A percentile compares a stretch with the other conserved stretches of the same genome.
Conservation (phyloP, 37 sponge, comb jelly and placozoan genomes). For the Hormiphora californensis region DNA sequence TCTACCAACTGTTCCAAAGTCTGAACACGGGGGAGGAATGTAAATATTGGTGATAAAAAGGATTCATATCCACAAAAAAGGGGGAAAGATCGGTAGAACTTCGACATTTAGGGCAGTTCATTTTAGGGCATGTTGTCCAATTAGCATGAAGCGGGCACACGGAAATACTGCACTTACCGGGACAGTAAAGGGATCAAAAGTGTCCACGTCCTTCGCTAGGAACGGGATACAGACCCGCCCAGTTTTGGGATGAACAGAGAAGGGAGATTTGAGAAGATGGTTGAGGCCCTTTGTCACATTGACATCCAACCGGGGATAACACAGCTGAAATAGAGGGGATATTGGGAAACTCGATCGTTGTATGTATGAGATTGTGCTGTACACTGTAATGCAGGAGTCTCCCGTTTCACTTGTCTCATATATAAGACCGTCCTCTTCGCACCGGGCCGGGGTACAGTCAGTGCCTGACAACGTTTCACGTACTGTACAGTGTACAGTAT, state of each 20-base stretch:
- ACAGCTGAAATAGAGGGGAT: constrained; percentile 66
- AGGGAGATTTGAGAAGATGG: constrained; percentile 95
- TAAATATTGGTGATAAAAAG: not conserved
- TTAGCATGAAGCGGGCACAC: not conserved
- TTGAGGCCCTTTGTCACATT: constrained; percentile 96
- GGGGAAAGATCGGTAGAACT: no score
- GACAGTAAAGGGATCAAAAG: constrained; percentile 80
- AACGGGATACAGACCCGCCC: constrained; percentile 95
- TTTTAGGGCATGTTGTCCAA: no score
- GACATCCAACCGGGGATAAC: constrained; percentile 89
- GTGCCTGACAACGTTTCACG: not conserved
- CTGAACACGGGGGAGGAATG: not conserved
- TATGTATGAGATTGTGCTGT: no score
- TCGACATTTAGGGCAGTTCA: no score
- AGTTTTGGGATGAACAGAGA: constrained; percentile 97
- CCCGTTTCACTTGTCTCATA: not conserved
- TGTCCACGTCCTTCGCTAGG: constrained; percentile 58
- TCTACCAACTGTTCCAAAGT: not conserved
- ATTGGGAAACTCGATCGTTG: no score
- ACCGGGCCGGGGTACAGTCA: not conserved
- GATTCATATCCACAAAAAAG: not conserved
- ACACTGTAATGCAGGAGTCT: not conserved
- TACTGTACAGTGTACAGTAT: no score
- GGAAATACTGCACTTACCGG: constrained; percentile 57
- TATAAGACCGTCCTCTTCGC: no score